phyloP scores from a whole-genome alignment of 2,113 vertebrate genomes.

The Herpetotheres cachinnans region DNA sequence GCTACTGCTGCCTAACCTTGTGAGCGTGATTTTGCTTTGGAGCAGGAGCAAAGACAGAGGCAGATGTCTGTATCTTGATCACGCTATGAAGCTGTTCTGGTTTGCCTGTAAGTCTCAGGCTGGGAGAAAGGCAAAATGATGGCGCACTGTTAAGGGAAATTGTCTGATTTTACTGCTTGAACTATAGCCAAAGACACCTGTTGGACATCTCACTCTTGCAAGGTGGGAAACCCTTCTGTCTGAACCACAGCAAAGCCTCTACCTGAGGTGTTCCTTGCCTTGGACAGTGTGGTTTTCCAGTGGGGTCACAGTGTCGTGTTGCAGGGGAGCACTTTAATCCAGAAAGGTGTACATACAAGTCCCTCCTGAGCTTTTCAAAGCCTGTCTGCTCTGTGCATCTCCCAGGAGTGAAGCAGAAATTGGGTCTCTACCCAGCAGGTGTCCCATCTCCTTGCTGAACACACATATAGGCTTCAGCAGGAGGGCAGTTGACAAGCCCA shows the following conservation, averaged over 20 bases:
- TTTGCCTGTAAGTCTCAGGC: neutral
- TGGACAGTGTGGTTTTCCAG: neutral
- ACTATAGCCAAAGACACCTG: neutral
- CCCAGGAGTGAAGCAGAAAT: neutral
- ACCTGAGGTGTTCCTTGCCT: neutral
- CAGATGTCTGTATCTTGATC: neutral
- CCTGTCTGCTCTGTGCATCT: neutral
- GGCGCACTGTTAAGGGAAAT: neutral
- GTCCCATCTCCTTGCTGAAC: neutral
- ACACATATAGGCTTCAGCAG: neutral
- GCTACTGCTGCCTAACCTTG: neutral
- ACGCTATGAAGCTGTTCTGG: neutral
- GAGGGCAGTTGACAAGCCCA: neutral
- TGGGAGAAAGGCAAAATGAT: neutral
- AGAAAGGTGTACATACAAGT: accelerated
- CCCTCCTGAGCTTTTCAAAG: neutral
- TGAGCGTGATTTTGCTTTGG: neutral
- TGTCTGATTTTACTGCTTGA: neutral
- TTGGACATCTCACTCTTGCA: neutral
- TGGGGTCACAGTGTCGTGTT: neutral
- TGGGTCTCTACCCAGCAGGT: neutral
- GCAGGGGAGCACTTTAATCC: neutral
- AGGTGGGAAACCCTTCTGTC: neutral
- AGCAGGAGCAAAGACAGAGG: neutral
- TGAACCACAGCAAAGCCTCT: neutral